A percentile compares a stretch with the other conserved stretches of the same genome.
Evolutionary conservation across 2,113 vertebrate species (phyloP).

Genomic region (Macrotus californicus): DNA sequence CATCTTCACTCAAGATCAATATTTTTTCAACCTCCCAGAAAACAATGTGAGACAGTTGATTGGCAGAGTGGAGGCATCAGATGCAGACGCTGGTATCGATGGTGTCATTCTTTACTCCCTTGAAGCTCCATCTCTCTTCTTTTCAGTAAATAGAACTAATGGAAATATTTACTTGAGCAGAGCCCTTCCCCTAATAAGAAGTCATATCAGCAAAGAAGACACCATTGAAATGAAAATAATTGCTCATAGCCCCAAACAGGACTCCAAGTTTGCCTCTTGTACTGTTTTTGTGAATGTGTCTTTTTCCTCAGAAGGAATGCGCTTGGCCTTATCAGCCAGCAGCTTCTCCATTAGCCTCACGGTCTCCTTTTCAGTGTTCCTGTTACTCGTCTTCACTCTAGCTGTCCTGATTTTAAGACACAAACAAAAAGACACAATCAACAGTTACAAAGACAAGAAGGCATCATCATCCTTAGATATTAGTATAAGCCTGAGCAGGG

Average conservation of each 20-base stretch:
- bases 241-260: conserved; percentile 85
- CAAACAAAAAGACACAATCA: conserved; percentile 78
- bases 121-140: conserved; percentile 81
- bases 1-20: conserved; percentile 87
- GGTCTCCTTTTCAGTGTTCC: conserved; percentile 79
- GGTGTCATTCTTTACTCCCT: conserved; percentile 89
- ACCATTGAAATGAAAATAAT: conserved; percentile 83
- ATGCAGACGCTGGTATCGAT: conserved; percentile 88
- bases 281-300: conserved; percentile 88
- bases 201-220: conserved; percentile 61
- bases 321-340: conserved; percentile 59
- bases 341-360: conserved; percentile 81
- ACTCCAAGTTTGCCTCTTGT: conserved; percentile 85
- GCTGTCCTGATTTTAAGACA: conserved; percentile 80
- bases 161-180: conserved; percentile 85
- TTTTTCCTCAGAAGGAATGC: conserved; percentile 79
- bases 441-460: conserved; percentile 71
- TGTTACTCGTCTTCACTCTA: conserved; percentile 81
- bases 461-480: conserved; percentile 55
- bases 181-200: conserved; percentile 77
- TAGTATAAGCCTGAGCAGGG: conserved; percentile 25
- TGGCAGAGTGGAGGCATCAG: conserved; percentile 89
- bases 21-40: conserved; percentile 86
- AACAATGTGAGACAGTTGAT: conserved; percentile 80
- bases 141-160: conserved; percentile 87